Evolutionary conservation across 2,113 vertebrate species (phyloP).

Genomic region (Varanus komodoensis): DNA sequence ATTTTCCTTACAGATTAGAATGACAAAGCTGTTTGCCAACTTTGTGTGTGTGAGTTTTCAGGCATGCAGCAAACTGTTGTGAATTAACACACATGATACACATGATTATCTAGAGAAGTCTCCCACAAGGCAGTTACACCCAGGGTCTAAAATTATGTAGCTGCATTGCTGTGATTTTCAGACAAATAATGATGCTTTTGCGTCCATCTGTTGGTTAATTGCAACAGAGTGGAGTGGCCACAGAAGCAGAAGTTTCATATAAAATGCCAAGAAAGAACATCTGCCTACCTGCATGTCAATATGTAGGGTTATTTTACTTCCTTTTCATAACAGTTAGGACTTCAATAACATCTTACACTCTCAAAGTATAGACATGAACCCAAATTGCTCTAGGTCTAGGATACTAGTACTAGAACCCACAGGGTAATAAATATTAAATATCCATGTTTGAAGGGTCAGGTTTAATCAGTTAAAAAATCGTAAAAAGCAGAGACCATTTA

Average conservation of each 20-base stretch:
- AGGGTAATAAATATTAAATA: background rate
- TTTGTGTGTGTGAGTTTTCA: too few relatives aligned
- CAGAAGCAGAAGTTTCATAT: constrained; percentile 19
- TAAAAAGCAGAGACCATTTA: background rate
- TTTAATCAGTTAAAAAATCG: background rate
- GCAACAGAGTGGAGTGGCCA: background rate
- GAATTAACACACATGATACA: too few relatives aligned
- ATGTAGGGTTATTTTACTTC: background rate
- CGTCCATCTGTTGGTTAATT: too few relatives aligned
- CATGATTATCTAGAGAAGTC: too few relatives aligned
- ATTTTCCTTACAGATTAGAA: too few relatives aligned
- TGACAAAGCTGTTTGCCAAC: too few relatives aligned
- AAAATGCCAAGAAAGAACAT: background rate
- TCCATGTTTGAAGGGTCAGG: background rate
- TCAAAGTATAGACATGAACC: background rate
- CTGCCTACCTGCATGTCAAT: too few relatives aligned
- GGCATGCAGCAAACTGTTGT: too few relatives aligned
- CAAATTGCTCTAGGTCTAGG: background rate
- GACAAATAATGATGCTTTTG: constrained; percentile 43
- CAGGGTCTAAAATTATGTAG: too few relatives aligned
- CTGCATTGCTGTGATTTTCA: background rate
- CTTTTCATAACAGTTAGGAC: background rate
- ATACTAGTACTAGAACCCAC: background rate
- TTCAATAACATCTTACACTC: background rate
- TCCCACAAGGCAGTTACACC: too few relatives aligned